Conservation (phyloP, 2,797 vertebrate genomes). For the Diceros bicornis region DNA sequence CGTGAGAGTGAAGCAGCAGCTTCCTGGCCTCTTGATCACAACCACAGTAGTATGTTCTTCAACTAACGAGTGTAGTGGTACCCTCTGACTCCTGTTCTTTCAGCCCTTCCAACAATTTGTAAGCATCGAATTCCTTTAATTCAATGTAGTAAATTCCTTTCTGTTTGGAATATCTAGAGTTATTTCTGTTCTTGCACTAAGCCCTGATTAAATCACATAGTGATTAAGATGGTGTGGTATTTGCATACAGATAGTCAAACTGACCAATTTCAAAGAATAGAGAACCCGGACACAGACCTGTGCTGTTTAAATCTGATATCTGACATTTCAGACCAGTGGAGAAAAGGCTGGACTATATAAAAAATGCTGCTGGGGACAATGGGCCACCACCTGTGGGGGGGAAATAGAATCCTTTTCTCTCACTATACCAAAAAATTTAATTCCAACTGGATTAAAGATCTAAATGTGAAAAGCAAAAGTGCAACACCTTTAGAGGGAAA, state of each 20-base stretch:
- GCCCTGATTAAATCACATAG: background rate
- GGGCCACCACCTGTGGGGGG: background rate
- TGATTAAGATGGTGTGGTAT: background rate
- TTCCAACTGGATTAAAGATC: background rate
- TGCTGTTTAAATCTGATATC: background rate
- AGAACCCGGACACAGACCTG: background rate
- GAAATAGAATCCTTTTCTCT: background rate
- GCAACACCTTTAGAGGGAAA: background rate
- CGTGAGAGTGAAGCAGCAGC: background rate
- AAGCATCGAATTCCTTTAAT: background rate
- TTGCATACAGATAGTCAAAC: background rate
- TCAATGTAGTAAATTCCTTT: slow-evolving; percentile 44
- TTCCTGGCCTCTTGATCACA: background rate
- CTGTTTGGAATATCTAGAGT: background rate
- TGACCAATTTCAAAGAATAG: background rate
- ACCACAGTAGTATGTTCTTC: background rate
- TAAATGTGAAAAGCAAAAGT: slow-evolving; percentile 3
- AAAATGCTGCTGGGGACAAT: background rate
- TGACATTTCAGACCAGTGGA: slow-evolving; percentile 4
- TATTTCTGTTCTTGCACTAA: slow-evolving; percentile 23
- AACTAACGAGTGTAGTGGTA: background rate
- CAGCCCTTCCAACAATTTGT: slow-evolving; percentile 1
- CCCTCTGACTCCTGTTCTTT: slow-evolving; percentile 24
- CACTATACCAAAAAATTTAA: background rate
- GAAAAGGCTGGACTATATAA: background rate